phyloP scores from a whole-genome alignment of 2,113 vertebrate genomes.

The Cryptotis parvus region DNA sequence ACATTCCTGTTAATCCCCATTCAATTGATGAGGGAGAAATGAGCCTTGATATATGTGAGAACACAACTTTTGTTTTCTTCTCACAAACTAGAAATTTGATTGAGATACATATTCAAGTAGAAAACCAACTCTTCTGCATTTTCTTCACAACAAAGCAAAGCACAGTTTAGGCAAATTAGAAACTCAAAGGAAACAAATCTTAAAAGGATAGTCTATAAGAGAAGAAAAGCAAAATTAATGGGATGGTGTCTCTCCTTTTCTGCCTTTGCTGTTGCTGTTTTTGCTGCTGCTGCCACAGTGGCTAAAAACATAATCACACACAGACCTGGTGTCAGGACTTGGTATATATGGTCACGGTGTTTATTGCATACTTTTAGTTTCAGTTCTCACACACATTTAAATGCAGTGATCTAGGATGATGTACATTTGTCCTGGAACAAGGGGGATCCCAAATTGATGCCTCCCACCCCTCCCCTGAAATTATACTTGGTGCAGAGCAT shows the following conservation, averaged over 20 bases:
- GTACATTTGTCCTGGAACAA: too few species aligned
- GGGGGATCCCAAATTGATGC: too few species aligned
- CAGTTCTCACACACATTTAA: too few species aligned
- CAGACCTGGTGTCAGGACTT: too few species aligned
- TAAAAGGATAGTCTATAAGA: background rate
- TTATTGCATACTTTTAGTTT: too few species aligned
- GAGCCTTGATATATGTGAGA: background rate
- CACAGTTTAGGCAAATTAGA: background rate
- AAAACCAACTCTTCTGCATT: background rate
- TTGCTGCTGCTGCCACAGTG: too few species aligned
- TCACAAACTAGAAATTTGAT: constrained; percentile 15
- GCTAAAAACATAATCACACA: too few species aligned
- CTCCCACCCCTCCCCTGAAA: too few species aligned
- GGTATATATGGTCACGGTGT: too few species aligned
- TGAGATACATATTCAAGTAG: background rate
- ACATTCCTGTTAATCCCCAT: background rate
- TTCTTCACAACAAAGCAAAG: background rate
- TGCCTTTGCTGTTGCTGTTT: too few species aligned
- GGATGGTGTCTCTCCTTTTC: background rate
- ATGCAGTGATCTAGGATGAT: too few species aligned
- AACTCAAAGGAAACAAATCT: background rate
- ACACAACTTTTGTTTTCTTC: background rate
- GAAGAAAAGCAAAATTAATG: background rate
- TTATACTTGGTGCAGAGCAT: too few species aligned
- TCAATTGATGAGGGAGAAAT: background rate